Percentiles rank a stretch among this genome's conserved stretches.
Evolutionary conservation across 2,113 vertebrate genomes (phyloP).

Genomic region (Sialia sialis): DNA sequence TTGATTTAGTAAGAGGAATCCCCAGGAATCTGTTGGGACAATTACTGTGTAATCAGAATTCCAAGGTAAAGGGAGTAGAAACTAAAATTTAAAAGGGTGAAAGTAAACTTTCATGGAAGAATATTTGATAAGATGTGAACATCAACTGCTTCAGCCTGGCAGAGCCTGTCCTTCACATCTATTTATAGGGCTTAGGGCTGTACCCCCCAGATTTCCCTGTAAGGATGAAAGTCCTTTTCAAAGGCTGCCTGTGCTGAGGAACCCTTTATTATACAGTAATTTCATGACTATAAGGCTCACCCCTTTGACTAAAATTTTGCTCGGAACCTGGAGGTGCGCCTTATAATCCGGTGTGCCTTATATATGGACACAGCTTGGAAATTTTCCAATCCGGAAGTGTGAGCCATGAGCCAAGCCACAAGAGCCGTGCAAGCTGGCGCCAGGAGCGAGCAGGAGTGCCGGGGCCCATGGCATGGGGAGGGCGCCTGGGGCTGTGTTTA

Average conservation of each 20-base stretch:
- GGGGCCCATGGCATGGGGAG: too few relatives aligned
- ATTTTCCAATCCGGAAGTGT: too few relatives aligned
- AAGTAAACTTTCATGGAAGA: neutral
- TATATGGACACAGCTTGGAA: too few relatives aligned
- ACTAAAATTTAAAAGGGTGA: neutral
- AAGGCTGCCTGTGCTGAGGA: neutral
- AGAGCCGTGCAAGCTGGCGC: too few relatives aligned
- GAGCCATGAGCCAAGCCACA: too few relatives aligned
- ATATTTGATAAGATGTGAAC: neutral
- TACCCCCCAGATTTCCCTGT: rapidly evolving
- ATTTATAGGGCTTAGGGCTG: rapidly evolving
- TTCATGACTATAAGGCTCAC: too few relatives aligned
- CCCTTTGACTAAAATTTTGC: too few relatives aligned
- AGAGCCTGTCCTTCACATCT: too few relatives aligned
- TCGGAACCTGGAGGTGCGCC: too few relatives aligned
- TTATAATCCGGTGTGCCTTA: too few relatives aligned
- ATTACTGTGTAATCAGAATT: neutral
- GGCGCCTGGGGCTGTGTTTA: too few relatives aligned
- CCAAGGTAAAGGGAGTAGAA: neutral
- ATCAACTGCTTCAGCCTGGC: neutral
- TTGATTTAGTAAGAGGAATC: neutral
- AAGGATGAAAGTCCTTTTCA: neutral
- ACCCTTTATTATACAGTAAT: neutral
- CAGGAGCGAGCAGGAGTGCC: too few relatives aligned
- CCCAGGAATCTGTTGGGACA: neutral